A percentile compares a stretch with the other conserved stretches of the same genome.
Evolutionary conservation across 1,140 invertebrate species (phyloP).

Genomic region (Pseudomyrmex sp.): DNA sequence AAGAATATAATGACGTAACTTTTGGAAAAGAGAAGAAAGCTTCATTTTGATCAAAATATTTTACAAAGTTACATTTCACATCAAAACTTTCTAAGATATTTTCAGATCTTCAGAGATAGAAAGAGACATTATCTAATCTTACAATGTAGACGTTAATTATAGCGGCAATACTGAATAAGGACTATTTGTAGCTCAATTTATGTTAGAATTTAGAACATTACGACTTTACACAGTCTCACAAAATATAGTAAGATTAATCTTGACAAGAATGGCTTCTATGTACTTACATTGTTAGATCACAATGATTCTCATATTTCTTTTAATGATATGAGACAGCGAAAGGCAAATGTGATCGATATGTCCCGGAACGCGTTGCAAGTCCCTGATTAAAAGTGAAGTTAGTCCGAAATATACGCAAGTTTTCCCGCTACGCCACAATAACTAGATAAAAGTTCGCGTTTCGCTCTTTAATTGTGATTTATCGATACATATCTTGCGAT

Average conservation of each 20-base stretch:
- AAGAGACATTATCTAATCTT: neutral
- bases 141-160: slow-evolving; percentile 13
- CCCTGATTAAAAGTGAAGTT: slow-evolving; percentile 61
- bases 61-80: neutral
- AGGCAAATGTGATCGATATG: slow-evolving; percentile 66
- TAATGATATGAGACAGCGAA: slow-evolving; percentile 70
- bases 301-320: slow-evolving; percentile 65
- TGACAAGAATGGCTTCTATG: slow-evolving; percentile 43
- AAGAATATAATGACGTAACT: too few relatives aligned
- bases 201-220: slow-evolving; percentile 12
- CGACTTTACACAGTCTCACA: neutral
- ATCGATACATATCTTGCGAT: slow-evolving; percentile 35
- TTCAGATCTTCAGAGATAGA: neutral
- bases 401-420: slow-evolving; percentile 27
- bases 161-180: neutral
- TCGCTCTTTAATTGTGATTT: slow-evolving; percentile 38
- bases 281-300: slow-evolving; percentile 33
- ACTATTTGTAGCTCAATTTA: neutral
- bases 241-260: slow-evolving; percentile 52
- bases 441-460: slow-evolving; percentile 38
- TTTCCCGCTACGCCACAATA: neutral
- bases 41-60: neutral
- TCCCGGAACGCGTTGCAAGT: slow-evolving; percentile 44
- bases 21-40: neutral
- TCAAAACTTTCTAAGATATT: neutral